Conservation (phyloP, 2,888 invertebrate genomes). For the Alcis repandata region DNA sequence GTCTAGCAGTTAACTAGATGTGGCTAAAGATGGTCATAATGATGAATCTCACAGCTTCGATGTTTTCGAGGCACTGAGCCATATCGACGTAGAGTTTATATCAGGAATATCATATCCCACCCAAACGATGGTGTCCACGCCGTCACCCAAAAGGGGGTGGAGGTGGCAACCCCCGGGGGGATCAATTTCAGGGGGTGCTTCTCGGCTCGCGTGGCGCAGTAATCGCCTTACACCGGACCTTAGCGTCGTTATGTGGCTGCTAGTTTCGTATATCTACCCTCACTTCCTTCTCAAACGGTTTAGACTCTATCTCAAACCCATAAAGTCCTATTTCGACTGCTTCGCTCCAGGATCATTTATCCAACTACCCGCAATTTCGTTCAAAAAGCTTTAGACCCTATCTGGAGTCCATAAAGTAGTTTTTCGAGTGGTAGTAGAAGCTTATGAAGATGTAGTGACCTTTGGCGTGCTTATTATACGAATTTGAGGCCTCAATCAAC, state of each 20-base stretch:
- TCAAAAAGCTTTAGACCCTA: constrained; percentile 12
- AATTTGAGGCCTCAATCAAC: constrained; percentile 31
- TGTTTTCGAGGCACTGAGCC: no score
- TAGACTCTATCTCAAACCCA: neutral
- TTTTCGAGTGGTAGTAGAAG: neutral
- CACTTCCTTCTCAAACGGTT: neutral
- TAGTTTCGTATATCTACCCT: constrained; percentile 46
- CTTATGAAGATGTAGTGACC: constrained; percentile 30
- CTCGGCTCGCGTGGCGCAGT: constrained; percentile 66
- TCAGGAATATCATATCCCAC: neutral
- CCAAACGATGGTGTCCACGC: constrained; percentile 14
- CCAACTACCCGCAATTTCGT: constrained; percentile 11
- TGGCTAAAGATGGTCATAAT: no score
- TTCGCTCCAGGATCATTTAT: neutral
- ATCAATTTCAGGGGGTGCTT: constrained; percentile 69
- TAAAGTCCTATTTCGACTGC: neutral
- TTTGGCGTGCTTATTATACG: constrained; percentile 31
- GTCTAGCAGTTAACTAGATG: no score
- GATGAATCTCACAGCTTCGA: no score
- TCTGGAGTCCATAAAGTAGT: neutral
- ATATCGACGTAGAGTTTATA: no score
- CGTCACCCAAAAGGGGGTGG: constrained; percentile 54
- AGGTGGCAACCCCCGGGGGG: constrained; percentile 53
- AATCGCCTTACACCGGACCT: constrained; percentile 72
- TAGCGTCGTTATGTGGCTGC: constrained; percentile 51